Base-by-base conservation (phyloP, 2,797 vertebrate species). In the Fistularia commersonii region DNA sequence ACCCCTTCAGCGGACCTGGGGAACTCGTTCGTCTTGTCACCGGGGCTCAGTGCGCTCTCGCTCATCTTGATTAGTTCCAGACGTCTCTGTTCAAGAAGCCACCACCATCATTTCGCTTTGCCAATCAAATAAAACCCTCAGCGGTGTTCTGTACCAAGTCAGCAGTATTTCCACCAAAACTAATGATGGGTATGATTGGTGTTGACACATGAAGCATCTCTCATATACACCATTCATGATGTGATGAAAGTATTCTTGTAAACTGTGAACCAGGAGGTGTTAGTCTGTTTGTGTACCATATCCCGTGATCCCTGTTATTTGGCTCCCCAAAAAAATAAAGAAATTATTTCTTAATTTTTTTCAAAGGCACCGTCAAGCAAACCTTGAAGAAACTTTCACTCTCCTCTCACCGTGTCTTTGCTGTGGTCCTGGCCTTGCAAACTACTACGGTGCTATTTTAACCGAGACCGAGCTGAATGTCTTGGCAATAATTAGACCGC, bases 1-100 rank as follows among this genome's bases (percentile, higher is more conserved):
- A 77, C 57, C 64, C 71, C 57, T 76, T 63, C 62, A 54, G 67
- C 10, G 57, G 77, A 86, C 76, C 80, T 82, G 83, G 76, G 64
- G 76, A 88, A 87, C 86, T 83, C 71, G 73, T 89, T 84, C 74
- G 63, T 68, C 81, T 64, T 63, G 79, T 78, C 46, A 40, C 66
- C 61, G 65, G 23, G 40, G 58, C 69, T 79, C 69, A 66, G 32
- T 51, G 3, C 58, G 12, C 64, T 54, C 57, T 37, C 58, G 52
- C 65, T 54, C 69, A 47, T 41, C 45, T 45, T 54, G 31, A 61
- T 75, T 44, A 32, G 10, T 59, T 58, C 65, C 63, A 63, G 44
- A 47, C 59, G 3, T 52, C 48, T 13, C 11, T 1, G 13, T 11
- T 41, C 12, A 41, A 11, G 10, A 5, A 41, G 39, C 39, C 10